Evolutionary conservation across 1,140 invertebrate genomes (phyloP), one percentile per base, ranked within the genome.

Genomic region (Heliconius himera): DNA sequence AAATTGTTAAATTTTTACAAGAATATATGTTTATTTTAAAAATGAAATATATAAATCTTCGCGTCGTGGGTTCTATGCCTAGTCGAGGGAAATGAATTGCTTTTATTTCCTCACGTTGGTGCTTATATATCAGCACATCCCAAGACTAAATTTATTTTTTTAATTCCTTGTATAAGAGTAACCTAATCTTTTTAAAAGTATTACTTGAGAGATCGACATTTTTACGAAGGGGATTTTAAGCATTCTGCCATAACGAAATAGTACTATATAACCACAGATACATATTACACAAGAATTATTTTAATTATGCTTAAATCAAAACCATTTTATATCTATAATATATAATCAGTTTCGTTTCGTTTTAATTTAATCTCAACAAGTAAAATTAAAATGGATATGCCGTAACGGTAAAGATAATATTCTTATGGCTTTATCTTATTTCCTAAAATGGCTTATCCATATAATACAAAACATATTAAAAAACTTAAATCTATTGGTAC

Each of bases 401-500:
- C 60, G 18, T 66, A 16, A 66, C 13, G 26, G 26, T 66, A 66
- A 3, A 16, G 3, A 29, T 66, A 26, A 29, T 0, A 36, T 29
- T 5, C 26, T 11, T 66, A 66, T 66, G 60, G 60, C 60, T 66
- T 29, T 29, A 5, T 66, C 1, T 66, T 29, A 33, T 66, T 66
- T 26, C 16, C 60, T 66, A 16, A 11, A 66, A 66, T 6, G 26
- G 13, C 60, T 4, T 66, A 29, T 6, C 60, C 60, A 66, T 29
- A 66, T 66, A 9, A 22, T 66, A 66, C 22, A 66, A 13, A 29
- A 26, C 8, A 66, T 29, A 66, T 56, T 11, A 66, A 66, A 66
- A 66, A 66, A 66, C 60, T 66, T 66, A 66, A 18, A 66, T 49
- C 13, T 70, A 70, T 70, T 76, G 60, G 33, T 36, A 38, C 46